Conservation (phyloP, 2,113 vertebrate genomes). For the Nettapus auritus region DNA sequence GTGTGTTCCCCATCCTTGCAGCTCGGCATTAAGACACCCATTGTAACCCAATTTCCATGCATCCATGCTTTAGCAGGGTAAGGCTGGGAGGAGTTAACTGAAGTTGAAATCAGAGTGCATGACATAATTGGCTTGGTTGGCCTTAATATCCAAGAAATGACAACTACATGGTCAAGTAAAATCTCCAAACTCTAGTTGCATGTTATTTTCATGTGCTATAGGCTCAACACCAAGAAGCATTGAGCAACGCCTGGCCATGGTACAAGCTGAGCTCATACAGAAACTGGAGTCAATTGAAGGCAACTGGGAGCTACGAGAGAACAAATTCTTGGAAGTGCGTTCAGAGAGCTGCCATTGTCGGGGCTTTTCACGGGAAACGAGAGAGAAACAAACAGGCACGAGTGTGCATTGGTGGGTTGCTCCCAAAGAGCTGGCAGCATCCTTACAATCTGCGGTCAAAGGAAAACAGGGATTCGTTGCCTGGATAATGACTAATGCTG, state of each 20-base stretch:
- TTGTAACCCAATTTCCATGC: not conserved
- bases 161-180: not conserved
- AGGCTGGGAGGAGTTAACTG: not conserved
- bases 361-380: not conserved
- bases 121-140: not conserved
- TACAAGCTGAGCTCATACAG: not conserved
- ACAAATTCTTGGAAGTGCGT: not conserved
- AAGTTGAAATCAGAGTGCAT: not conserved
- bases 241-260: slow-evolving; percentile 43
- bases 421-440: not conserved
- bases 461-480: not conserved
- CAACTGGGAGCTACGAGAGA: not conserved
- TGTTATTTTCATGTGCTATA: accelerated
- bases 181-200: not conserved
- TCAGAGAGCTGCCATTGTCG: not conserved
- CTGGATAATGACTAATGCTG: not conserved
- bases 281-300: not conserved
- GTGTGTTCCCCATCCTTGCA: not conserved
- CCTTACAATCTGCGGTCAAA: not conserved
- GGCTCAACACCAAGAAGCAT: not conserved
- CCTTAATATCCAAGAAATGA: not conserved
- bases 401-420: not conserved
- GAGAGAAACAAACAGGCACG: accelerated
- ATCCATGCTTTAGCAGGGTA: not conserved
- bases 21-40: not conserved